Evolutionary conservation across 2,888 invertebrate species (phyloP).

Genomic region (Lydus trimaculatus): DNA sequence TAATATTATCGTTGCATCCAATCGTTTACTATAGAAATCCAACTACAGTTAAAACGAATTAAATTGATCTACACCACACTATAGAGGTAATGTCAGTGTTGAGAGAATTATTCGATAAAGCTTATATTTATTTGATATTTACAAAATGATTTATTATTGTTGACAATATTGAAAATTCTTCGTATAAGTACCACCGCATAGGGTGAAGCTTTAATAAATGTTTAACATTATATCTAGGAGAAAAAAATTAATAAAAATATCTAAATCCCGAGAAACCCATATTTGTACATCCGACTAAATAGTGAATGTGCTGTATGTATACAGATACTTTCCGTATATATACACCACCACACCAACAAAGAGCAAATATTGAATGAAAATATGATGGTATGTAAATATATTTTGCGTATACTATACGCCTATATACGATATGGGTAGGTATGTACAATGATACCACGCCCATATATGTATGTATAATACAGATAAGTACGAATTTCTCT

Average conservation of each 20-base stretch:
- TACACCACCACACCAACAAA: slow-evolving; percentile 7
- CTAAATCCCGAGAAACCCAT: slow-evolving; percentile 18
- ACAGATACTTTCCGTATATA: slow-evolving; percentile 19
- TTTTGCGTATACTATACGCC: slow-evolving; percentile 27
- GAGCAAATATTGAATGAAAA: slow-evolving; percentile 34
- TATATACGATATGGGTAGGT: background rate
- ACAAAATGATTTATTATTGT: slow-evolving; percentile 3
- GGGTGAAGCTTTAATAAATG: background rate
- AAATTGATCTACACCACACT: background rate
- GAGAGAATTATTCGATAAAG: background rate
- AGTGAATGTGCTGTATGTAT: slow-evolving; percentile 7
- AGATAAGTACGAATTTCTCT: slow-evolving; percentile 14
- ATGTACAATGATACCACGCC: slow-evolving; percentile 11
- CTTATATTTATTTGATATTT: background rate
- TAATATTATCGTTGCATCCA: background rate
- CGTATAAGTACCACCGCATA: background rate
- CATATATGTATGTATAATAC: slow-evolving; percentile 8
- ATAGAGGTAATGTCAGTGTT: background rate
- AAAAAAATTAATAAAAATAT: slow-evolving; percentile 12
- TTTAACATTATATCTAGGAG: background rate
- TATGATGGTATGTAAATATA: slow-evolving; percentile 31
- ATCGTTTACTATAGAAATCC: too few relatives aligned
- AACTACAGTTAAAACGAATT: background rate
- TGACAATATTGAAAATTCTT: background rate
- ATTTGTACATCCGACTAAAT: slow-evolving; percentile 27